These are phyloP conservation scores for Cepaea hortensis DNA, from an alignment of 2,888 invertebrate genomes.

Conservation along the genomic window DNA sequence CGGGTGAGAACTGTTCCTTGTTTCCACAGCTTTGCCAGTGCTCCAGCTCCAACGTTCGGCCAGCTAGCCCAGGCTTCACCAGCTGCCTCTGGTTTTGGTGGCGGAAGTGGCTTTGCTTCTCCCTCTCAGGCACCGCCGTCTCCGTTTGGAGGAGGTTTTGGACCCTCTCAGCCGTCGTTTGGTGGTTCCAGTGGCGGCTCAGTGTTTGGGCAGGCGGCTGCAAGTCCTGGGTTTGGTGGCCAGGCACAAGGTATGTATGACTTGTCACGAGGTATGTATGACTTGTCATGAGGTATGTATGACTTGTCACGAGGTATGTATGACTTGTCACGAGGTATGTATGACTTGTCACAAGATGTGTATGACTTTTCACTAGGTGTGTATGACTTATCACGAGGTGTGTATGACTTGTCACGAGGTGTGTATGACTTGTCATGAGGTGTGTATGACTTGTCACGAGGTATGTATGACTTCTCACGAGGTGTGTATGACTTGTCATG, in stretches of 20 bases:
- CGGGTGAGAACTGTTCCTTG: neutral
- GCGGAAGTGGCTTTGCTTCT: slow-evolving; percentile 49
- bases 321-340: too few relatives aligned
- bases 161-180: slow-evolving; percentile 24
- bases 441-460: too few relatives aligned
- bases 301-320: too few relatives aligned
- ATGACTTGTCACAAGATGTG: too few relatives aligned
- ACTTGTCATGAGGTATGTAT: too few relatives aligned
- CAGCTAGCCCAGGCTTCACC: slow-evolving; percentile 63
- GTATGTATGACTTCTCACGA: too few relatives aligned
- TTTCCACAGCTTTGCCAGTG: slow-evolving; percentile 60
- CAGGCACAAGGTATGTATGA: slow-evolving; percentile 26
- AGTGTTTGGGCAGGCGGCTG: slow-evolving; percentile 13
- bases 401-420: too few relatives aligned
- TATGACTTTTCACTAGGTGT: too few relatives aligned
- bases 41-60: slow-evolving; percentile 66
- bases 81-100: slow-evolving; percentile 54
- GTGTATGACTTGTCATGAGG: too few relatives aligned
- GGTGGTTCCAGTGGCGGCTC: slow-evolving; percentile 10
- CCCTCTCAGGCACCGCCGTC: slow-evolving; percentile 27
- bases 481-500: too few relatives aligned
- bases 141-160: slow-evolving; percentile 52
- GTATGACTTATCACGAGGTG: too few relatives aligned
- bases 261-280: too few relatives aligned
- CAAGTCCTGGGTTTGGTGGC: slow-evolving; percentile 47